Evolutionary conservation across 2,797 vertebrate genomes (phyloP), one percentile per base, ranked within the genome.

Genomic region (Lepus oiostolus): DNA sequence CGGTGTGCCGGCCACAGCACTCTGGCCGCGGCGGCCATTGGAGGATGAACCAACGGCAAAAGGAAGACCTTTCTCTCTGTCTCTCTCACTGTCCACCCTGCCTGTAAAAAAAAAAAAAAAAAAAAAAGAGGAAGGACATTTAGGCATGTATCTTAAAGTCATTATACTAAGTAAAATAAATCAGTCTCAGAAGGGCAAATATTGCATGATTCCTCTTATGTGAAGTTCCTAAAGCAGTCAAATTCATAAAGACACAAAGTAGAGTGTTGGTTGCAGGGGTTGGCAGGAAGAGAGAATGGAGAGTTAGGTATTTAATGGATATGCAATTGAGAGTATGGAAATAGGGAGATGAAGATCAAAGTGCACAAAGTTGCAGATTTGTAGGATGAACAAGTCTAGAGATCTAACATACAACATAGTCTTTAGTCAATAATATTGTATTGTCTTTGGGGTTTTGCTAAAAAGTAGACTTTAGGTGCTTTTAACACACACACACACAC

Each of bases 171-270:
- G 32, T 72, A 42, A 88, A 85, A 71, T 54, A 54, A 75, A 38
- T 12, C 63, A 87, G 17, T 30, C 65, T 67, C 35, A 58, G 68
- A 77, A 93, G 21, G 42, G 47, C 54, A 87, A 38, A 75, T 26
- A 35, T 62, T 81, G 7, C 32, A 75, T 75, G 38, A 82, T 38
- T 62, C n/a, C 47, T 91, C n/a, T 83, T 67, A 70, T 2, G 84
- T 60, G 19, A 94, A n/a, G 28, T 87, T 80, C 52, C 60, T 70
- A 71, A 71, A 71, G n/a, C 70, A 79, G 74, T 30, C 22, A 87
- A 50, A 70, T 67, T 63, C 30, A 79, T 0, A 58, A 35, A 85
- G n/a, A 75, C 22, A 58, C 75, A 65, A 74, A 75, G 65, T n/a
- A 62, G 71, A 62, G 19, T 32, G 21, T 22, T 38, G 28, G 19